Evolutionary conservation across 2,113 vertebrate genomes (phyloP).

Genomic region (Sylvilagus bachmani): DNA sequence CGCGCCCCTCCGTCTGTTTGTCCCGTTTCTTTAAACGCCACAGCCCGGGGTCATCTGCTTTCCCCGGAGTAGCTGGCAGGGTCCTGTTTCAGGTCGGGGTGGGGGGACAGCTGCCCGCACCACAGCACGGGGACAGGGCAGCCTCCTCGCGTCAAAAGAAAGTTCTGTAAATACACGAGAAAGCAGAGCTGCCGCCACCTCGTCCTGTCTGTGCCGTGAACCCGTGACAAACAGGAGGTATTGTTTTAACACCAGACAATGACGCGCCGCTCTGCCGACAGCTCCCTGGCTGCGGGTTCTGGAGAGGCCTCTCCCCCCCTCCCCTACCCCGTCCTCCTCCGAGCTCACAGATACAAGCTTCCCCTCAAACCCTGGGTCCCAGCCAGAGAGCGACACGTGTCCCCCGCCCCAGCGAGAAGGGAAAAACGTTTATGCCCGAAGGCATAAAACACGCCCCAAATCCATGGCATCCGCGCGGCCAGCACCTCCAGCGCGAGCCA

Average conservation of each 20-base stretch:
- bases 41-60: too few relatives aligned
- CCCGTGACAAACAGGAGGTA: conserved; percentile 30
- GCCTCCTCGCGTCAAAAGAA: background rate
- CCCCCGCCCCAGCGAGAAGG: background rate
- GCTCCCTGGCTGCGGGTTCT: conserved; percentile 92
- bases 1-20: background rate
- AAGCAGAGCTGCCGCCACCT: background rate
- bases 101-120: background rate
- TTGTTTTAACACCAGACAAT: conserved; percentile 33
- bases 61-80: background rate
- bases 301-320: conserved; percentile 84
- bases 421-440: too few relatives aligned
- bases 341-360: conserved; percentile 77
- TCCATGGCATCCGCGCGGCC: background rate
- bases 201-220: background rate
- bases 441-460: background rate
- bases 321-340: conserved; percentile 76
- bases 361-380: background rate
- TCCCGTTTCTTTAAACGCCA: conserved; percentile 59
- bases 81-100: background rate
- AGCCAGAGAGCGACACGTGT: background rate
- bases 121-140: background rate
- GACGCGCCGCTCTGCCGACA: background rate
- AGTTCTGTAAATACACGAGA: conserved; percentile 4
- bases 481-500: background rate